A percentile compares a stretch with the other conserved stretches of the same genome.
These are phyloP conservation scores for Myoxocephalus aenaeus DNA, from an alignment of 2,797 vertebrate genomes.

Conservation along the genomic window DNA sequence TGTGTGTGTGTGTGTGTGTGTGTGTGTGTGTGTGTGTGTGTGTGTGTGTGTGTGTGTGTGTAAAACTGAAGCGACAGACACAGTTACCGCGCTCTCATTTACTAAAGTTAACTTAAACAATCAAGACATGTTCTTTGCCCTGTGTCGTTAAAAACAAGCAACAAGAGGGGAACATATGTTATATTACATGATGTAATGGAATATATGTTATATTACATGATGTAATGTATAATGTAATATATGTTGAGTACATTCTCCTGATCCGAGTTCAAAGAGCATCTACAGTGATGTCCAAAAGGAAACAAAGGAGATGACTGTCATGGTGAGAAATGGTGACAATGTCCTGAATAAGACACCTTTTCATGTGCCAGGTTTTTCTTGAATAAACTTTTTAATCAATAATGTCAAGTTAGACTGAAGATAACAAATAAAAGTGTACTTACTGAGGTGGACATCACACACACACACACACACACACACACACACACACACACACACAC, in stretches of 20 bases:
- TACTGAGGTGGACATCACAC: not conserved
- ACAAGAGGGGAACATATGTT: not conserved
- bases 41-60: slow-evolving; percentile 2
- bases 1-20: slow-evolving; percentile 10
- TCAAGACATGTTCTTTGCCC: not conserved
- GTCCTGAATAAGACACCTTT: not conserved
- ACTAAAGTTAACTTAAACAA: not conserved
- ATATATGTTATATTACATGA: no score
- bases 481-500: not conserved
- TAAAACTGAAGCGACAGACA: not conserved
- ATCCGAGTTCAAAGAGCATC: not conserved
- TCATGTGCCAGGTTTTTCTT: not conserved
- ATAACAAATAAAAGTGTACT: not conserved
- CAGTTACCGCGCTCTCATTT: not conserved
- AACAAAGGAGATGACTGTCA: not conserved
- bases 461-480: not conserved
- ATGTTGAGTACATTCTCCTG: not conserved
- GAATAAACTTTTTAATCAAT: not conserved
- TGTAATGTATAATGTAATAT: no score
- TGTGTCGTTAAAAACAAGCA: not conserved
- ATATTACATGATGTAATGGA: no score
- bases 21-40: slow-evolving; percentile 1
- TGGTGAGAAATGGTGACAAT: not conserved
- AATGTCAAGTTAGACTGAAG: not conserved
- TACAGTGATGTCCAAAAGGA: not conserved